Evolutionary conservation across 2,888 invertebrate species (phyloP).

Genomic region (Candidula unifasciata): DNA sequence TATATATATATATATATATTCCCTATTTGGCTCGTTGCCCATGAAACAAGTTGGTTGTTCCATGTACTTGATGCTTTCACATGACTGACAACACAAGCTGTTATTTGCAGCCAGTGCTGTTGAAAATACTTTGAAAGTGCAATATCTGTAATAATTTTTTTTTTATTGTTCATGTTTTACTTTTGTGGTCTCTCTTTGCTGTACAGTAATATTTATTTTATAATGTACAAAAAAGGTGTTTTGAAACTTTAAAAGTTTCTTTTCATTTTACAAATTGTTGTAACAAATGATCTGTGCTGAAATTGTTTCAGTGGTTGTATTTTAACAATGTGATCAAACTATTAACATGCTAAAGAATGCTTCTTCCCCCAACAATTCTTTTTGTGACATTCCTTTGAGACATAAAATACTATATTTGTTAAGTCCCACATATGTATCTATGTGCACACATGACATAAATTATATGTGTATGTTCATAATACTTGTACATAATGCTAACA

Average conservation of each 20-base stretch:
- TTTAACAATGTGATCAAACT: not conserved
- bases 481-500: constrained; percentile 8
- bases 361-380: not conserved
- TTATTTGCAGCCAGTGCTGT: constrained; percentile 16
- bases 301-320: not conserved
- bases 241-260: not conserved
- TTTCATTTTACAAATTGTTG: constrained; percentile 17
- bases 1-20: no score
- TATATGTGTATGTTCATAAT: constrained; percentile 4
- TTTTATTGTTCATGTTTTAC: no score
- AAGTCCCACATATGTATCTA: not conserved
- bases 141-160: constrained; percentile 35
- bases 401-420: constrained; percentile 18
- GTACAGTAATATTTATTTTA: constrained; percentile 1
- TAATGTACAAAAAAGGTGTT: not conserved
- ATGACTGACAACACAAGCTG: constrained; percentile 21
- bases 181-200: not conserved
- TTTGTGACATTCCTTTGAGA: constrained; percentile 32
- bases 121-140: constrained; percentile 28
- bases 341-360: constrained; percentile 13
- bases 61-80: constrained; percentile 22
- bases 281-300: not conserved
- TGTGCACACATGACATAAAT: not conserved
- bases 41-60: constrained; percentile 13
- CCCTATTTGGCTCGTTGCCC: not conserved